phyloP scores from a whole-genome alignment of 2,888 invertebrate species.

The Agonopterix subpropinquella region DNA sequence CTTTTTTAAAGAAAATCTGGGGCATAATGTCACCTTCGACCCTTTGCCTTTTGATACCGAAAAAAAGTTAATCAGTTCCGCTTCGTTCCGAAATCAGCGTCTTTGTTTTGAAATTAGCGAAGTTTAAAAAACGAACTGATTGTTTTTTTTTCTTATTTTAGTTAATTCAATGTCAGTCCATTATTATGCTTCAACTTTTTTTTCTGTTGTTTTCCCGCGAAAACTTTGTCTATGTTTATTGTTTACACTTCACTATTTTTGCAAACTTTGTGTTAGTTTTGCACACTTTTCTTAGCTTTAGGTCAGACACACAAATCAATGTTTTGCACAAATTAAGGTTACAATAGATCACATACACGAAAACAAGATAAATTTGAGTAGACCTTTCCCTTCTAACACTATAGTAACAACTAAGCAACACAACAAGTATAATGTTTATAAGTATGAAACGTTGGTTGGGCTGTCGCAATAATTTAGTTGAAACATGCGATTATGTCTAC shows the following conservation, averaged over 20 bases:
- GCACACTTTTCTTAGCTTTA: neutral
- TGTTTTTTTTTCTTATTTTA: no score
- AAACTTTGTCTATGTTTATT: neutral
- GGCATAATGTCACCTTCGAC: constrained; percentile 59
- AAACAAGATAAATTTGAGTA: constrained; percentile 19
- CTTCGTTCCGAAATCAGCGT: constrained; percentile 8
- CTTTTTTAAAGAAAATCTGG: constrained; percentile 74
- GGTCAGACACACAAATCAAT: neutral
- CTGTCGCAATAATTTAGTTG: constrained; percentile 43
- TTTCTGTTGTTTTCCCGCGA: neutral
- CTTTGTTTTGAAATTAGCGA: constrained; percentile 1
- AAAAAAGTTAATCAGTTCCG: neutral
- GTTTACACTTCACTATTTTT: constrained; percentile 1
- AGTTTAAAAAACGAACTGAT: constrained; percentile 3
- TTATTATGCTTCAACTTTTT: no score
- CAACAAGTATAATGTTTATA: constrained; percentile 64
- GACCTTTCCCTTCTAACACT: constrained; percentile 62
- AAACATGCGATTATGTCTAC: constrained; percentile 2
- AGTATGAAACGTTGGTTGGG: constrained; percentile 59
- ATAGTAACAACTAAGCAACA: constrained; percentile 59
- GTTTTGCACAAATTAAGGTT: neutral
- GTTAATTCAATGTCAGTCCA: constrained; percentile 2
- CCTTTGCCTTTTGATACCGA: constrained; percentile 5
- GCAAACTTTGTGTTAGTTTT: constrained; percentile 2
- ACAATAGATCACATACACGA: no score